Conservation (phyloP, 2,888 invertebrate species). For the Xestia xanthographa region DNA sequence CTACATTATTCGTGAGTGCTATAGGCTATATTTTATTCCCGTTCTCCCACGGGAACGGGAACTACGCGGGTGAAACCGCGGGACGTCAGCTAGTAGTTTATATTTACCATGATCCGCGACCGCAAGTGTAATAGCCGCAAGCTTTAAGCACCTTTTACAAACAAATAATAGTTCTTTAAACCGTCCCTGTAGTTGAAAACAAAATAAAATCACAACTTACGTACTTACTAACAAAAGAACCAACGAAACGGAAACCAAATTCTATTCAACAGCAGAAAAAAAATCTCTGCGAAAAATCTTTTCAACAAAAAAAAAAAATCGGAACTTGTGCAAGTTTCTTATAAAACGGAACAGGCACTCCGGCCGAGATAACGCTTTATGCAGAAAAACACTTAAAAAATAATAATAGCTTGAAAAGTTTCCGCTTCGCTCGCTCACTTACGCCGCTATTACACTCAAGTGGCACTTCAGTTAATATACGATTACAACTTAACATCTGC, state of each 20-base stretch:
- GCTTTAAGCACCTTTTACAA: no score
- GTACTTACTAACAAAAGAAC: slow-evolving; percentile 11
- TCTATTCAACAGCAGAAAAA: slow-evolving; percentile 25
- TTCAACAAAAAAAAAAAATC: slow-evolving; percentile 28
- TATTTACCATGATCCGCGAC: background rate
- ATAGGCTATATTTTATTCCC: no score
- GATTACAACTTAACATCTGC: slow-evolving; percentile 57
- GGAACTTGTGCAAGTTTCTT: slow-evolving; percentile 41
- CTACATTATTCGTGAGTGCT: no score
- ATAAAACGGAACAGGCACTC: slow-evolving; percentile 42
- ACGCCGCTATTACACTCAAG: slow-evolving; percentile 56
- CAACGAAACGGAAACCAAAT: slow-evolving; percentile 44
- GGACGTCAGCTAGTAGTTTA: no score
- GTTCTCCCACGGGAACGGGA: no score
- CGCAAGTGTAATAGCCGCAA: no score
- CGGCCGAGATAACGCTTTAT: slow-evolving; percentile 49
- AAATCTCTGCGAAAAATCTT: slow-evolving; percentile 32
- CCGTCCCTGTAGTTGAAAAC: background rate
- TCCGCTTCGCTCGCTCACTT: slow-evolving; percentile 44
- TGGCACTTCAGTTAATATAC: slow-evolving; percentile 58
- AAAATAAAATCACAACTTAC: slow-evolving; percentile 18
- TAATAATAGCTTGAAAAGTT: slow-evolving; percentile 52
- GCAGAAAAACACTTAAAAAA: slow-evolving; percentile 62
- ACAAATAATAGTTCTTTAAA: background rate
- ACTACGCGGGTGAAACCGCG: no score